Evolutionary conservation across 2,888 invertebrate genomes (phyloP), one percentile per base, ranked within the genome.

Genomic region (Watsonalla cultraria): DNA sequence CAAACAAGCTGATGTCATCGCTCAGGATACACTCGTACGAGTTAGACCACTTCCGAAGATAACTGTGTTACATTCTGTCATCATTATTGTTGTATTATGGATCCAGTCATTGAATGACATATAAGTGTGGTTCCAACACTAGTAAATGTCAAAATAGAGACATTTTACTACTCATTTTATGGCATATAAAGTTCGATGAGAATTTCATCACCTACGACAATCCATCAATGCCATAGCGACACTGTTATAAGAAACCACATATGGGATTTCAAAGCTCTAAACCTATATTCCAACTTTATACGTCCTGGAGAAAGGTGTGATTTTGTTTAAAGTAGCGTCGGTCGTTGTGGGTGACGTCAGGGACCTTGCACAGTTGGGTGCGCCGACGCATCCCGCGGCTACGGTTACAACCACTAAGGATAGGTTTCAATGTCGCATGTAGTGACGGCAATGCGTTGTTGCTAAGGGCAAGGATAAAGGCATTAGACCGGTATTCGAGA

Each of bases 341-440:
- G 78, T 77, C 77, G 78, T 65, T 68, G 74, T 59, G 85, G 82
- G 83, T 82, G 77, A 82, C 62, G 64, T 59, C 39, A 68, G 81
- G 90, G 9, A 81, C 90, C 90, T 90, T 90, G 88, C 77, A 86
- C 84, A 86, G 83, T 80, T 74, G 72, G 87, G 72, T 86, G 87
- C 80, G 63, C 68, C 74, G 78, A 76, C 80, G 80, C 82, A 84
- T 83, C 86, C 79, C 79, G 82, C 70, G 84, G 80, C 77, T 90
- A 81, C 72, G 80, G 82, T 86, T 88, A 86, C 87, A 83, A 81
- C 86, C 75, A 82, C 83, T 82, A 72, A 66, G 82, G 82, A 85
- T 83, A 76, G 68, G 74, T 87, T 89, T 87, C 89, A 87, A 81
- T 84, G 89, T 81, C 81, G 68, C 64, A 65, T 66, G 70, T 64